Evolutionary conservation across 1,140 invertebrate species (phyloP).

Genomic region (Listronotus oregonensis): DNA sequence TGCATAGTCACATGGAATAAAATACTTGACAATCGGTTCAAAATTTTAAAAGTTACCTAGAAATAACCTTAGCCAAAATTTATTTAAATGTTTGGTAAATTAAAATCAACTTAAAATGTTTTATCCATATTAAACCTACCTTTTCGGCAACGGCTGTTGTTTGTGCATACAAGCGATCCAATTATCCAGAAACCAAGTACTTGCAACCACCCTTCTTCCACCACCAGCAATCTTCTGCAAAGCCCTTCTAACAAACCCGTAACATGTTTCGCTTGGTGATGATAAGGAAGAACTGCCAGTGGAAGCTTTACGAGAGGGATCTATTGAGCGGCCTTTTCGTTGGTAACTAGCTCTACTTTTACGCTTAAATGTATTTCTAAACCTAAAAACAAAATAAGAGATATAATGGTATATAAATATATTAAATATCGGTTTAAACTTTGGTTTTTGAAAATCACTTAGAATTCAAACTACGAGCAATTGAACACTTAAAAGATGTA

Average conservation of each 20-base stretch:
- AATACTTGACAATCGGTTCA: no score
- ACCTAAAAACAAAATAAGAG: conserved; percentile 33
- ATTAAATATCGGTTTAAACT: no score
- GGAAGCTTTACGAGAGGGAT: conserved; percentile 64
- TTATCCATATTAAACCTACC: no score
- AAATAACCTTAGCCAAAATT: no score
- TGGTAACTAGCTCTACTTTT: conserved; percentile 51
- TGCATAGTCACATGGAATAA: no score
- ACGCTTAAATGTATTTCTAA: conserved; percentile 29
- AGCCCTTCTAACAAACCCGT: conserved; percentile 88
- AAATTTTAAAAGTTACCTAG: no score
- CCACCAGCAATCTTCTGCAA: conserved; percentile 84
- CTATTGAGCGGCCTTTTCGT: conserved; percentile 63
- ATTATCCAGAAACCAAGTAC: conserved; percentile 80
- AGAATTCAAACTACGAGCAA: no score
- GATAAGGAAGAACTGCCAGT: conserved; percentile 84
- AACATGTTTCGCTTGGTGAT: conserved; percentile 91
- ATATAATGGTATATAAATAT: no score
- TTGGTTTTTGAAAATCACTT: no score
- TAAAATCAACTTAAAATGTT: no score
- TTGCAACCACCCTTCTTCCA: conserved; percentile 61
- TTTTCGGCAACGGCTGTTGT: conserved; percentile 56
- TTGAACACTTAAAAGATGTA: no score
- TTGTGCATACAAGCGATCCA: conserved; percentile 69
- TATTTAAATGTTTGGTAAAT: no score